Conservation (phyloP, 2,888 invertebrate genomes). For the Drosophila nr. perissopoda region DNA sequence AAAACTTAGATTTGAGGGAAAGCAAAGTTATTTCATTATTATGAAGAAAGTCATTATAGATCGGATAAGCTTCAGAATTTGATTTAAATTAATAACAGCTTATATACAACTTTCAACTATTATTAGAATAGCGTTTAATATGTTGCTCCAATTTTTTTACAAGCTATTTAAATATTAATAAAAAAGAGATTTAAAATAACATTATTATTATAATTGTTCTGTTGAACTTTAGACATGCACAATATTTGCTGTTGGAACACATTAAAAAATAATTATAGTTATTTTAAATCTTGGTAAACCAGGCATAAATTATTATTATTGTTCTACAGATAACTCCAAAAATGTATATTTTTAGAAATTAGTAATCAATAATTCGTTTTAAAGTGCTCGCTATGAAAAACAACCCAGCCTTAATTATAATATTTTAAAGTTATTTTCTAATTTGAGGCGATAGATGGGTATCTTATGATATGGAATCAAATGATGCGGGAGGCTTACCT, state of each 20-base stretch:
- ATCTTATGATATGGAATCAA: too few relatives aligned
- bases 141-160: not conserved
- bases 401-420: not conserved
- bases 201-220: not conserved
- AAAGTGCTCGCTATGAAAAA: not conserved
- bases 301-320: not conserved
- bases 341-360: not conserved
- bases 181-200: not conserved
- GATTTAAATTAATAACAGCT: not conserved
- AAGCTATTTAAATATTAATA: not conserved
- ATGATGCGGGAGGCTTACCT: constrained; percentile 65
- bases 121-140: not conserved
- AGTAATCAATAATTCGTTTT: not conserved
- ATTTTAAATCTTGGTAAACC: not conserved
- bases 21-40: not conserved
- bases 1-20: not conserved
- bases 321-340: not conserved
- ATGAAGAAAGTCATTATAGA: not conserved
- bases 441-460: not conserved
- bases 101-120: not conserved
- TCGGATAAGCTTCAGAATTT: not conserved
- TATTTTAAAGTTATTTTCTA: not conserved
- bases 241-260: not conserved
- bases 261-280: not conserved
- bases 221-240: not conserved